phyloP scores from a whole-genome alignment of 2,113 vertebrate species.

The Spilogale gracilis region DNA sequence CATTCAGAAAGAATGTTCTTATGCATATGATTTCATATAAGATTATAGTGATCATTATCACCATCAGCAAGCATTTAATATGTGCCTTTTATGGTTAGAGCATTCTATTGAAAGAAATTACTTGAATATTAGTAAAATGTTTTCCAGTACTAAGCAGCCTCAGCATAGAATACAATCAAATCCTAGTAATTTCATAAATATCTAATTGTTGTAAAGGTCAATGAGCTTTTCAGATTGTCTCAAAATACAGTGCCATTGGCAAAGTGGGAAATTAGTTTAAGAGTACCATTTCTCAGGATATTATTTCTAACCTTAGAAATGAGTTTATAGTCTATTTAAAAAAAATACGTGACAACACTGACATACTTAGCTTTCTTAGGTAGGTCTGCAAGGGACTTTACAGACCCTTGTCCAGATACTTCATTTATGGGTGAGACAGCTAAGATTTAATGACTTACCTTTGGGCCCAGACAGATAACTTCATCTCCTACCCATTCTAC shows the following conservation, averaged over 20 bases:
- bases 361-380: not conserved
- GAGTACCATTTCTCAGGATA: not conserved
- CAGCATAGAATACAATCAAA: not conserved
- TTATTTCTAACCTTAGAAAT: slow-evolving; percentile 17
- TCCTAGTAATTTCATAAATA: not conserved
- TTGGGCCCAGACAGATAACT: not conserved
- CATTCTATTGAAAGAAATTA: not conserved
- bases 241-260: slow-evolving; percentile 5
- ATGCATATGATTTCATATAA: not conserved
- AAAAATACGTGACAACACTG: not conserved
- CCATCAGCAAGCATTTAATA: not conserved
- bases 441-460: not conserved
- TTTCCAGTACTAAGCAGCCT: slow-evolving; percentile 19
- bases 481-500: not conserved
- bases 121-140: slow-evolving; percentile 4
- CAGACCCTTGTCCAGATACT: not conserved
- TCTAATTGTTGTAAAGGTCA: slow-evolving; percentile 17
- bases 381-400: not conserved
- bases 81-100: not conserved
- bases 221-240: not conserved
- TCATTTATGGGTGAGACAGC: not conserved
- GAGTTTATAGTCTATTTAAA: not conserved
- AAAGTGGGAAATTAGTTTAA: slow-evolving; percentile 38
- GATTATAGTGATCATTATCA: not conserved
- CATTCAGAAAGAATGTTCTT: not conserved